These are phyloP conservation scores for Lochmaea capreae DNA, from an alignment of 2,888 invertebrate species.

Conservation along the genomic window DNA sequence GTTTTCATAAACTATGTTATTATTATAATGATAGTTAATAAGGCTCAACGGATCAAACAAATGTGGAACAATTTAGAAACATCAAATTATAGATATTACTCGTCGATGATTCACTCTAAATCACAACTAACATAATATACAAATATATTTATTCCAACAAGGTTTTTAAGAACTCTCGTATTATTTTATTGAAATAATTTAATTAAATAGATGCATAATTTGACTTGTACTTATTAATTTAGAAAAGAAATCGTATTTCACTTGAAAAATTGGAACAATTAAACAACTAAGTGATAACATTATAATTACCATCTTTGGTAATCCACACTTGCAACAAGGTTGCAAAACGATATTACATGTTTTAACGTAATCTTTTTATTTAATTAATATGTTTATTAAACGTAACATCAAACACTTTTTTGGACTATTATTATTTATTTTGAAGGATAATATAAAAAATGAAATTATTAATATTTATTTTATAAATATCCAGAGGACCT, in stretches of 20 bases:
- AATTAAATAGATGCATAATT: neutral
- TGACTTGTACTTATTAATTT: neutral
- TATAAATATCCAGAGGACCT: too few relatives aligned
- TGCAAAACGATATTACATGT: conserved; percentile 1
- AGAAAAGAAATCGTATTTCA: conserved; percentile 4
- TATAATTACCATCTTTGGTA: neutral
- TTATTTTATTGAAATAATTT: neutral
- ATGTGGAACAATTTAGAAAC: neutral
- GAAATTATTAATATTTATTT: too few relatives aligned
- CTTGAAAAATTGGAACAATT: conserved; percentile 5
- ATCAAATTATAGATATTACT: neutral
- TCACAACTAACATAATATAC: neutral
- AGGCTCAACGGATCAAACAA: neutral
- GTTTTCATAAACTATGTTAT: neutral
- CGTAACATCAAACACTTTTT: too few relatives aligned
- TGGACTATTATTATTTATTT: too few relatives aligned
- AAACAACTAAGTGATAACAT: conserved; percentile 1
- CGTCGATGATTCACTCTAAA: neutral
- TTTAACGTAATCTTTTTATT: neutral
- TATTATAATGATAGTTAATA: neutral
- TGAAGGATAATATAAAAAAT: too few relatives aligned
- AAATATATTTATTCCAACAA: neutral
- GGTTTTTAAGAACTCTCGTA: neutral
- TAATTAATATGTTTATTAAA: neutral
- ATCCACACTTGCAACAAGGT: neutral